Evolutionary conservation across 2,888 invertebrate genomes (phyloP), one percentile per base, ranked within the genome.

Genomic region (Onchidella celtica): DNA sequence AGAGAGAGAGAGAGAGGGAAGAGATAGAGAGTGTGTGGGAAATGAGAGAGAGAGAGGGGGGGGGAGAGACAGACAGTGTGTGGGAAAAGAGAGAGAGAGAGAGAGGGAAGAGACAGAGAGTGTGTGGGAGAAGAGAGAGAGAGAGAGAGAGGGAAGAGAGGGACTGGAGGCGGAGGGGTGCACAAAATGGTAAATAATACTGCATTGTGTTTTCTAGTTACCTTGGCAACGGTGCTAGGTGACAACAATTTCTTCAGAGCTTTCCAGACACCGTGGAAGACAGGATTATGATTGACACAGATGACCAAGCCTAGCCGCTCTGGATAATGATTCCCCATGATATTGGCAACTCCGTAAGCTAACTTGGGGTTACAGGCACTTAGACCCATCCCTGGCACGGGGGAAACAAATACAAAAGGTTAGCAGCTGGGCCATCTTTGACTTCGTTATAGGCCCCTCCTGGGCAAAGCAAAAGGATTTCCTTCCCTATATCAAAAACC

Each of bases 191-290:
- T n/a, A n/a, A n/a, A n/a, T n/a, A n/a, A n/a, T n/a, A n/a, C n/a
- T n/a, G n/a, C n/a, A n/a, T n/a, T n/a, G n/a, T n/a, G n/a, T n/a
- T n/a, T n/a, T n/a, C n/a, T n/a, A n/a, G 17, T 32, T 69, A 81
- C 87, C 87, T 92, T 93, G 65, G 89, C 84, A 2, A 87, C 88
- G 0, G 93, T 92, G 74, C 88, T 87, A 3, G 90, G 88, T 29
- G 91, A 89, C 21, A 92, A 85, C 73, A 93, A 90, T 59, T 88
- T 87, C 85, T 91, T 91, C 27, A 91, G 90, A 21, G 92, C 92
- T 66, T 89, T 88, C 92, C 92, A 93, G 17, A 93, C 89, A 0
- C 90, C 91, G 29, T 92, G 92, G 84, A 93, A 92, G 17, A 93
- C 79, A 0, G 89, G 82, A 72, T 87, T 92, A 85, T 92, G 91